These are phyloP conservation scores for Drosophila longiperda DNA, from an alignment of 2,888 invertebrate species.

Conservation along the genomic window DNA sequence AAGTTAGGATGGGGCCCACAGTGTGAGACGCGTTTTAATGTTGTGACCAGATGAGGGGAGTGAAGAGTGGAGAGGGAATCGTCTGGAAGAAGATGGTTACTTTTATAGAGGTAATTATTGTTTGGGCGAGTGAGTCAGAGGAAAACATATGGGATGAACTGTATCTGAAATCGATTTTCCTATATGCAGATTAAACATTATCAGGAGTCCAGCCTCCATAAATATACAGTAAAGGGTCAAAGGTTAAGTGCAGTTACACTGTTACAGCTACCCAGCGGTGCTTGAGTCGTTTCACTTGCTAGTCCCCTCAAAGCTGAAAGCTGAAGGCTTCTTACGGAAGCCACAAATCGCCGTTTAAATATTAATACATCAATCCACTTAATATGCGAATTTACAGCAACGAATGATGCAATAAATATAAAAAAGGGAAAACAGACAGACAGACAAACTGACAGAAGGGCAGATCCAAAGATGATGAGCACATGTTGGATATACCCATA, in stretches of 20 bases:
- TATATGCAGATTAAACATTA: conserved; percentile 63
- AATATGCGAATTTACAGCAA: conserved; percentile 80
- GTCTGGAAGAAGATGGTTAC: conserved; percentile 33
- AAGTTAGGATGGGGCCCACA: conserved; percentile 55
- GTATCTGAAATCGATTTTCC: conserved; percentile 51
- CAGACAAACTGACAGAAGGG: conserved; percentile 10
- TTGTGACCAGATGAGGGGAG: conserved; percentile 32
- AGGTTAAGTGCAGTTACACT: conserved; percentile 39
- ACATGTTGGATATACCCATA: conserved; percentile 41
- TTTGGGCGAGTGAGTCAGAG: conserved; percentile 9
- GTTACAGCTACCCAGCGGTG: conserved; percentile 19
- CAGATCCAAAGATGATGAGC: conserved; percentile 52
- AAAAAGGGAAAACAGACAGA: conserved; percentile 51
- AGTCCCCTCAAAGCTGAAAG: conserved; percentile 9
- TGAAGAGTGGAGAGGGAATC: conserved; percentile 3
- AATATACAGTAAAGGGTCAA: conserved; percentile 63
- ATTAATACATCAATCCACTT: conserved; percentile 85
- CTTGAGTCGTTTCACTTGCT: conserved; percentile 31
- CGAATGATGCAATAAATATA: conserved; percentile 78
- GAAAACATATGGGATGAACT: conserved; percentile 22
- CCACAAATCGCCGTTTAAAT: conserved; percentile 84
- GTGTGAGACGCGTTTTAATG: conserved; percentile 74
- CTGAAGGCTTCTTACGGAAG: conserved; percentile 42
- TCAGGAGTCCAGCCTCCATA: conserved; percentile 52
- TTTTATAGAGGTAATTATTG: conserved; percentile 57